Base-by-base conservation (phyloP, 2,888 invertebrate genomes). In the Apodemia duryi region DNA sequence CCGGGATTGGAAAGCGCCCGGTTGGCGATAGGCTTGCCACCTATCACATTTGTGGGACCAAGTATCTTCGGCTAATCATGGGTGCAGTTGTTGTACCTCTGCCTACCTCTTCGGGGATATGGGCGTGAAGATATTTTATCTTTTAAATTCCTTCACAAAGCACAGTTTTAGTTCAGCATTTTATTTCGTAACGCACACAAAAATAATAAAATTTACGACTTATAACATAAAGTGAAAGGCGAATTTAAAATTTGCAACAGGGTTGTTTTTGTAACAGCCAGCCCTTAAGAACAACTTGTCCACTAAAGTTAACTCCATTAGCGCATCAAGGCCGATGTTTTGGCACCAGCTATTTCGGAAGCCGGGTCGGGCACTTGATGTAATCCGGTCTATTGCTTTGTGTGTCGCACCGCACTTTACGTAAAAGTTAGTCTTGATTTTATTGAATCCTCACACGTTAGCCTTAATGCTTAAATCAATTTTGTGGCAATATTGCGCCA, bases 291-390 rank as follows among this genome's bases (percentile, higher is more conserved):
- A 77, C 77, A 77, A 81, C 80, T 85, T 78, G 82, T 82, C 77
- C 77, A 77, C 77, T 73, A 75, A 74, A 77, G 77, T 74, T 84
- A 84, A 87, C 80, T 86, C 79, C 79, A 86, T 88, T 88, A 88
- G 73, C 76, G 72, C 77, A 77, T 77, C 77, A 77, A 78, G 77
- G 77, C 76, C 74, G 74, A 73, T 80, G 81, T 86, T 87, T 84
- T 83, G 82, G 81, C 79, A 77, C 75, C 72, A 77, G 76, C 81
- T 81, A 82, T 84, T 83, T 82, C 78, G 79, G 78, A 71, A 70
- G 69, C 67, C 65, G 67, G 68, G 65, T 65, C 70, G 66, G 67
- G 69, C 71, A 69, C 71, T 73, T 69, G 69, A 71, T 72, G 79
- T 80, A 80, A 80, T 80, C 79, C 80, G 76, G 74, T 74, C 79